Evolutionary conservation across 1,140 invertebrate genomes (phyloP).

Genomic region (Orchestia grillus): DNA sequence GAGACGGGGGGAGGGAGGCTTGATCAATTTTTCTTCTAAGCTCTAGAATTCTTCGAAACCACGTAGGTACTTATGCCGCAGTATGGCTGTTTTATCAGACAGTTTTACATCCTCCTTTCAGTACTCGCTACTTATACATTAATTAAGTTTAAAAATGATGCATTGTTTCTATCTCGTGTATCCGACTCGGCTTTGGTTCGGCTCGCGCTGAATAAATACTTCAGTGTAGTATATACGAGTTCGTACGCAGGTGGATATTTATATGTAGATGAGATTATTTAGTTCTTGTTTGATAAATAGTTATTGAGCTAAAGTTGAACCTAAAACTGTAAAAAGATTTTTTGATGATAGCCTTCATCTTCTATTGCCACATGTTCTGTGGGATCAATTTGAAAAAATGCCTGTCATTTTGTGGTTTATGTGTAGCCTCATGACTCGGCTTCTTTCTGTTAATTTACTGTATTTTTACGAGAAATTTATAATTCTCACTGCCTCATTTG

Average conservation of each 20-base stretch:
- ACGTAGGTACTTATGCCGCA: not conserved
- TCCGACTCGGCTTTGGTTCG: not conserved
- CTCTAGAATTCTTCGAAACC: not conserved
- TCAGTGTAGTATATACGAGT: not conserved
- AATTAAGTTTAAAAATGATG: not conserved
- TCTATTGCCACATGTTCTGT: no score
- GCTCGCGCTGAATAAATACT: not conserved
- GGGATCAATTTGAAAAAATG: no score
- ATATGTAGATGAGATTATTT: not conserved
- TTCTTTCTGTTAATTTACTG: no score
- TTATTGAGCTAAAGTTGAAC: no score
- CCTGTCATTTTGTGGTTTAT: no score
- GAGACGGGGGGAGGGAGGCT: not conserved
- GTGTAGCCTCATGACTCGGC: no score
- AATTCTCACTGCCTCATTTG: not conserved
- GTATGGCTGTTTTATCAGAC: not conserved
- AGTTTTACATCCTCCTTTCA: not conserved
- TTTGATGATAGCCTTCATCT: no score
- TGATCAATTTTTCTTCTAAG: not conserved
- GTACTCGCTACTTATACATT: not conserved
- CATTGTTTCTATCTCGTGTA: not conserved
- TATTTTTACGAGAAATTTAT: no score
- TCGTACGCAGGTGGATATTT: not conserved
- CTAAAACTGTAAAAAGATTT: no score
- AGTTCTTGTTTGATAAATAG: not conserved